Evolutionary conservation across 2,797 vertebrate species (phyloP), one percentile per base, ranked within the genome.

Genomic region (Luscinia luscinia): DNA sequence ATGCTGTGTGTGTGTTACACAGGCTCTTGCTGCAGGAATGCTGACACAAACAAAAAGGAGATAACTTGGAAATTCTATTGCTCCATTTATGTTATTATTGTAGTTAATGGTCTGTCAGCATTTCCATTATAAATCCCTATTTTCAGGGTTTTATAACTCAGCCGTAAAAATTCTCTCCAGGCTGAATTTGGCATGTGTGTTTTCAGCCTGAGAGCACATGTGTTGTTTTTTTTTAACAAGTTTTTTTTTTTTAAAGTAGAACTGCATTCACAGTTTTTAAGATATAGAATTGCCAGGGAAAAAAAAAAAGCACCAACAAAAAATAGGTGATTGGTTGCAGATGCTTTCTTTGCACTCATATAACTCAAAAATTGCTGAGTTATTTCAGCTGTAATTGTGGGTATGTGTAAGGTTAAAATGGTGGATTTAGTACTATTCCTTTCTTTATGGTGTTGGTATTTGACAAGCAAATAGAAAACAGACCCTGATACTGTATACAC

Each of bases 301-400:
- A 70, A 70, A 74, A 86, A 81, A 75, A 86, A 77, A 41, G 9
- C 21, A 38, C 17, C 32, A 69, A 57, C 69, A 68, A 91, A 95
- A 93, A 94, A 93, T 88, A 96, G 94, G 95, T 96, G 96, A 98
- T 97, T 97, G 97, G 95, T 97, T 97, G 87, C 98, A 98, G 97
- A 97, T 98, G 97, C 94, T 96, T 95, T 97, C 96, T 97, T 95
- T 97, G 96, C 96, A 92, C 87, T 96, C 96, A 64, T 97, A 97
- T 97, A 97, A 96, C 95, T 96, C 94, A 95, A 96, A 97, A 97
- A 97, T 96, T 97, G 97, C 97, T 97, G 97, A 98, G 97, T 97
- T 97, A 97, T 96, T 97, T 96, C 97, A 95, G 93, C 94, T 96
- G 90, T 94, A 97, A 67, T 97, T 97, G 95, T 97, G 96, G 96